A percentile compares a stretch with the other conserved stretches of the same genome.
phyloP scores from a whole-genome alignment of 2,797 vertebrate species.

The Syndactyla subalaris region DNA sequence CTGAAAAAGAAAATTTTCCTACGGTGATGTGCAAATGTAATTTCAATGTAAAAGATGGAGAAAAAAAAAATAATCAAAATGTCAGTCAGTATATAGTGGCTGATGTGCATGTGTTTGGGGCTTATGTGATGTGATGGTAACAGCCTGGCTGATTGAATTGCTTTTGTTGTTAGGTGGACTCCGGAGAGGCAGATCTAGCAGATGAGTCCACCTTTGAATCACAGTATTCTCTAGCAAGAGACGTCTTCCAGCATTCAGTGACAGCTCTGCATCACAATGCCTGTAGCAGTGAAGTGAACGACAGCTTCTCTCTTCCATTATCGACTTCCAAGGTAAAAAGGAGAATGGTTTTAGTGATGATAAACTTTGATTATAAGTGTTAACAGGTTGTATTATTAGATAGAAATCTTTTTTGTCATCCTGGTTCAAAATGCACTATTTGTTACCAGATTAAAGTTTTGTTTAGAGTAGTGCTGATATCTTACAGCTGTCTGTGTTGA shows the following conservation, averaged over 20 bases:
- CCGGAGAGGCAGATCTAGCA: conserved; percentile 82
- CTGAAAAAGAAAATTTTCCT: not conserved
- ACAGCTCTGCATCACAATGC: conserved; percentile 84
- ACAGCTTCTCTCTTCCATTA: conserved; percentile 72
- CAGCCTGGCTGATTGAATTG: conserved; percentile 37
- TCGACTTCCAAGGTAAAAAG: conserved; percentile 85
- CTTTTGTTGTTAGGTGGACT: conserved; percentile 86
- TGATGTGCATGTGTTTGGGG: not conserved
- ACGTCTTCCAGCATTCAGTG: conserved; percentile 85
- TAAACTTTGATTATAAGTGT: not conserved
- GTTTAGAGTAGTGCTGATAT: not conserved
- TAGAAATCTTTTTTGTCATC: not conserved
- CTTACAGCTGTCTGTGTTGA: not conserved
- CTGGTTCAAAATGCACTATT: not conserved
- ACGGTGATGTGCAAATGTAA: not conserved
- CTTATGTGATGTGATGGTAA: not conserved
- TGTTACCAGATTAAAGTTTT: conserved; percentile 9
- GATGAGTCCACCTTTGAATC: conserved; percentile 84
- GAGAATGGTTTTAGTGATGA: not conserved
- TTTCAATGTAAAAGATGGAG: not conserved
- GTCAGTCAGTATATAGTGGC: not conserved
- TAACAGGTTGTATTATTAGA: not conserved
- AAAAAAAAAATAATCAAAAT: not conserved
- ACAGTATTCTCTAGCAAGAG: conserved; percentile 79
- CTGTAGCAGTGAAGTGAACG: conserved; percentile 80